Evolutionary conservation across 2,888 invertebrate species (phyloP).

Genomic region (Prosapia bicincta): DNA sequence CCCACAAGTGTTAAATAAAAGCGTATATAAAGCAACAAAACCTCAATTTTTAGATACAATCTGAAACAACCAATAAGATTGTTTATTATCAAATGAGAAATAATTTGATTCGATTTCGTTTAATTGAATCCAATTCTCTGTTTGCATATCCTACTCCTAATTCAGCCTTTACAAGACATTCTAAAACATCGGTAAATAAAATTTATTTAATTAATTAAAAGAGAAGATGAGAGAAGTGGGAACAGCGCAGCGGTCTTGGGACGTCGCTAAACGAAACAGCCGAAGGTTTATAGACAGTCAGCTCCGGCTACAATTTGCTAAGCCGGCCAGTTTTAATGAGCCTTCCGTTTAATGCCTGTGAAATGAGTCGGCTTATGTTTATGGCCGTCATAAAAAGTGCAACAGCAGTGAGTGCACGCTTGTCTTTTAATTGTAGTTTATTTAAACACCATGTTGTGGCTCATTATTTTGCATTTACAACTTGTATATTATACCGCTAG

Average conservation of each 20-base stretch:
- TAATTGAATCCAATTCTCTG: no score
- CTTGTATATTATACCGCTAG: neutral
- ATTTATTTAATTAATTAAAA: no score
- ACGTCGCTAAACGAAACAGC: neutral
- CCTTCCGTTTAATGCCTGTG: neutral
- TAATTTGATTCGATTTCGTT: no score
- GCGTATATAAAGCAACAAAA: no score
- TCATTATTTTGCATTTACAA: conserved; percentile 2
- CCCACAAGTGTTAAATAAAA: no score
- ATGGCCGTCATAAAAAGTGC: neutral
- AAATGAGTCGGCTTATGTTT: conserved; percentile 2
- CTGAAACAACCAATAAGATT: no score
- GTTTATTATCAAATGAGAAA: no score
- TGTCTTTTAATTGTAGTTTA: conserved; percentile 2
- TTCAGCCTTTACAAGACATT: no score
- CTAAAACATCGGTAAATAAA: no score
- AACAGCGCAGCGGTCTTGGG: neutral
- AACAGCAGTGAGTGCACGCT: neutral
- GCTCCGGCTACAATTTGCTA: neutral
- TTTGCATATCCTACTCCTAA: no score
- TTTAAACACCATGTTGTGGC: neutral
- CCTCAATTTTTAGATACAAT: no score
- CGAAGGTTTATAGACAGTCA: neutral
- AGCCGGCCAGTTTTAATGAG: neutral
- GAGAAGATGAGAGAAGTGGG: no score